Evolutionary conservation across 2,888 invertebrate species (phyloP).

Genomic region (Rhabditoides inermis): DNA sequence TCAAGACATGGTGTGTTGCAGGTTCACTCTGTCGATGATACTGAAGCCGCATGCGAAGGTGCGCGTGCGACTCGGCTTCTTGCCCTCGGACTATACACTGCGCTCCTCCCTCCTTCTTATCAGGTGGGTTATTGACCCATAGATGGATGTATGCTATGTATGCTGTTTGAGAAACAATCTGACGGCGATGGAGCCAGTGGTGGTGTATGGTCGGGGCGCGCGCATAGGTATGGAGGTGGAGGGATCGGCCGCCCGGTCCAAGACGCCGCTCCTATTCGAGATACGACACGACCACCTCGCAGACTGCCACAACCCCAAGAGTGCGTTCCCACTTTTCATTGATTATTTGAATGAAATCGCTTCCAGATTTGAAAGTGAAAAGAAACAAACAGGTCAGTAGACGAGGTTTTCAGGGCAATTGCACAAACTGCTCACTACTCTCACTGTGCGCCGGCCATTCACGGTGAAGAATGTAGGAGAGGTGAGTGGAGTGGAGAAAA

Average conservation of each 20-base stretch:
- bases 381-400: background rate
- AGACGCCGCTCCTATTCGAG: slow-evolving; percentile 70
- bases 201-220: slow-evolving; percentile 75
- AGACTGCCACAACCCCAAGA: slow-evolving; percentile 59
- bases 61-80: slow-evolving; percentile 54
- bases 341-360: background rate
- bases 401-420: slow-evolving; percentile 33
- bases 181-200: slow-evolving; percentile 77
- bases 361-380: background rate
- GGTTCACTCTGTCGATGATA: slow-evolving; percentile 59
- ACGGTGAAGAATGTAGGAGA: slow-evolving; percentile 81
- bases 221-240: slow-evolving; percentile 69
- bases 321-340: slow-evolving; percentile 53
- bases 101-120: slow-evolving; percentile 57
- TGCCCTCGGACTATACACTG: slow-evolving; percentile 56
- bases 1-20: slow-evolving; percentile 15
- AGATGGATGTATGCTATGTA: background rate
- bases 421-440: slow-evolving; percentile 60
- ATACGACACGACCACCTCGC: slow-evolving; percentile 64
- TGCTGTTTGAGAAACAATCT: slow-evolving; percentile 71
- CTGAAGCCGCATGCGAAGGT: slow-evolving; percentile 61
- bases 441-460: slow-evolving; percentile 73
- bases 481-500: slow-evolving; percentile 57
- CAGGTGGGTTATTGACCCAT: slow-evolving; percentile 48
- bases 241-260: slow-evolving; percentile 33